Base-by-base conservation (phyloP, 2,888 invertebrate species). In the Ennomos quercinarius region DNA sequence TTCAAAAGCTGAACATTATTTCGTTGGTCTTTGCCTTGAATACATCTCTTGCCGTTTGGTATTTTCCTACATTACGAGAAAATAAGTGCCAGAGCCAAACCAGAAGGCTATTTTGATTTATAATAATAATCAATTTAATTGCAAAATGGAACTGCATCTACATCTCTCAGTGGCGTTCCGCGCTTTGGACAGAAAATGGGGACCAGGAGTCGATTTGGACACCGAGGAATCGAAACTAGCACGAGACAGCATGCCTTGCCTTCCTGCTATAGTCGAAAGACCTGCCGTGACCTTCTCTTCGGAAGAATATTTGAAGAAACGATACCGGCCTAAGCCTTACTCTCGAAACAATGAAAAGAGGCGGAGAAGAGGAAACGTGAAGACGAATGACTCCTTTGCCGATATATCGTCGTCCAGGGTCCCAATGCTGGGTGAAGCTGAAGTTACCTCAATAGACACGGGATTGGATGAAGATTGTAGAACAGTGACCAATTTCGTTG, bases 161-260 rank as follows among this genome's bases (percentile, higher is more conserved):
- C 85, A 86, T 68, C 71, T 86, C 39, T 74, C 83, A 1, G 78
- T 74, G 11, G 82, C 82, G 3, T 87, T 81, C 52, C 80, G 86
- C 27, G 80, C 78, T 17, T 64, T 87, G 64, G 85, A 87, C 56
- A 67, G 70, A 38, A 86, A 87, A 68, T 87, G 87, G 88, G 87
- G 87, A 0, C 68, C 62, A 1, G 70, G 83, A 0, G 66, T 87
- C 0, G 83, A 87, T 61, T 69, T 87, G 59, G 83, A 84, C 2
- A 71, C 71, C 6, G 70, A 71, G 10, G 73, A 74, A 5, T 61
- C 70, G 27, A 27, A 4, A 27, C 27, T 27, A 6, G 0, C 27
- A 3, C 27, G 27, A 27, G 27, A 27, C 6, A 0, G 27, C 0
- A 38, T 63, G 0, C 69, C 77, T 0, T 83, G 80, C 61, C 41